Base-by-base conservation (phyloP, 1,140 invertebrate genomes). In the Halesus radiatus region DNA sequence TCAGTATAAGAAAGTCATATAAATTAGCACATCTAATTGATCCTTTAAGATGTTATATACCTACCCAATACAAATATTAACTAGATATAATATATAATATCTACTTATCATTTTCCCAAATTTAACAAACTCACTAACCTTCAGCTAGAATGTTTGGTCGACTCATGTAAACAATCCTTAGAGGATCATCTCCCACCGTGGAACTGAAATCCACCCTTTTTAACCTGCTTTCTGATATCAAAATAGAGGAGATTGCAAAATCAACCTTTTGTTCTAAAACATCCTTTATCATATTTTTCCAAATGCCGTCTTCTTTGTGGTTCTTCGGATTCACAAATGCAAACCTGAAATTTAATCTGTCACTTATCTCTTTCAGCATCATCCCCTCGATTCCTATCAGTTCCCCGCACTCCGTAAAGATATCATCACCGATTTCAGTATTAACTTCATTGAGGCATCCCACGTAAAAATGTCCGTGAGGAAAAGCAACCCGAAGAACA, bases 181-280 rank as follows among this genome's bases (percentile, higher is more conserved):
- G 72, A 1, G 81, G 81, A 72, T 80, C 78, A 70, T 80, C 66
- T 32, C 75, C 79, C 0, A 83, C 73, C 4, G 56, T 0, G 10
- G 20, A 16, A 26, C 75, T 75, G 50, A 58, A 80, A 37, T 62
- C 66, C 5, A 83, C 81, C 22, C 29, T 66, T 68, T 78, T 78
- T 1, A 20, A 45, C 60, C 81, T 58, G n/a, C 56, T 62, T 50
- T 78, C 66, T 5, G 81, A 74, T 6, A 83, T 29, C 1, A 70
- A 54, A 6, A 83, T 83, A 70, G 74, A 68, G 1, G 75, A 79
- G 10, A 83, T 78, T 70, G 68, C 78, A 76, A 79, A 80, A 68
- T 83, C 81, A 15, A 79, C 76, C 18, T 58, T 72, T 5, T 56
- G 50, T n/a, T 10, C 26, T 23, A 78, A 78, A 13, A 83, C 68